Evolutionary conservation across 1,140 invertebrate species (phyloP).

Genomic region (Aphelenchoides avenae): DNA sequence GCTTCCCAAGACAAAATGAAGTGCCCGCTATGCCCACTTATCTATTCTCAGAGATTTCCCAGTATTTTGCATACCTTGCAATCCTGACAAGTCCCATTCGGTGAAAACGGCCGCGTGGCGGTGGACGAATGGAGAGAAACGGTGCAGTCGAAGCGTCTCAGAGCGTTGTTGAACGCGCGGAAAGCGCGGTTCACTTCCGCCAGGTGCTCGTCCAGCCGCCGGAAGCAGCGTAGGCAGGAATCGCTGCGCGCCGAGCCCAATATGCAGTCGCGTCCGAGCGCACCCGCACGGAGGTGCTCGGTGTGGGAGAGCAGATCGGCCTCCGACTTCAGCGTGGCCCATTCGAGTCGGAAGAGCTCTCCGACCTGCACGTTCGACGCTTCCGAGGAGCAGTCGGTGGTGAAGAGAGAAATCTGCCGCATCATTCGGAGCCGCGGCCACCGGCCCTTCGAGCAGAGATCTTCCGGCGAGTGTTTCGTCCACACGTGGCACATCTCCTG

Average conservation of each 20-base stretch:
- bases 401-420: constrained; percentile 36
- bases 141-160: constrained; percentile 53
- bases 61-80: constrained; percentile 46
- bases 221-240: constrained; percentile 39
- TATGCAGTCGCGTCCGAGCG: constrained; percentile 31
- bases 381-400: constrained; percentile 30
- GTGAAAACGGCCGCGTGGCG: constrained; percentile 58
- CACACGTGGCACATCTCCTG: constrained; percentile 46
- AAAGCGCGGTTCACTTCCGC: constrained; percentile 36
- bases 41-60: too few species aligned
- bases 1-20: too few species aligned
- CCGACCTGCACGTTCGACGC: constrained; percentile 33
- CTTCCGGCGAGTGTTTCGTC: constrained; percentile 31
- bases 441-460: constrained; percentile 26
- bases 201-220: constrained; percentile 26
- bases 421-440: constrained; percentile 35
- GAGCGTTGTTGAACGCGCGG: constrained; percentile 30
- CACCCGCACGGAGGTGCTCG: constrained; percentile 34
- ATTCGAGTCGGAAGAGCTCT: constrained; percentile 44
- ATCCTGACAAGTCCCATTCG: constrained; percentile 53
- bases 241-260: constrained; percentile 22
- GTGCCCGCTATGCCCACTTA: too few species aligned
- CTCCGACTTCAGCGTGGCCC: constrained; percentile 29
- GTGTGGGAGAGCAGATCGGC: constrained; percentile 33
- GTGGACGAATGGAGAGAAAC: constrained; percentile 46